Evolutionary conservation across 2,888 invertebrate species (phyloP).

Genomic region (Biston stratarius): DNA sequence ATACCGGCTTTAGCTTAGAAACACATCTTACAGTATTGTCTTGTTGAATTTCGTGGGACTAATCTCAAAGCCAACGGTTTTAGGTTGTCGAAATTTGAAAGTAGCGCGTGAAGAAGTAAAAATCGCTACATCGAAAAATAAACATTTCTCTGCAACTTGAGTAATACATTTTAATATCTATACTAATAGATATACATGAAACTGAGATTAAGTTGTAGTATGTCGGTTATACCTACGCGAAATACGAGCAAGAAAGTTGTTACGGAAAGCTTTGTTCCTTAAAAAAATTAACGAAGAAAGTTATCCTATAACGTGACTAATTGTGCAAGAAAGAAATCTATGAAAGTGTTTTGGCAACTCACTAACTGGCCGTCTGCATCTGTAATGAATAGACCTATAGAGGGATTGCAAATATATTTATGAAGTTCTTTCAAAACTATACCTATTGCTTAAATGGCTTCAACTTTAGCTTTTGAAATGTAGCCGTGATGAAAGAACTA

Average conservation of each 20-base stretch:
- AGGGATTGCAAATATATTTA: constrained; percentile 3
- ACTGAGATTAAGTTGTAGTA: no score
- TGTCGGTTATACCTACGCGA: no score
- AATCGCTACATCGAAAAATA: no score
- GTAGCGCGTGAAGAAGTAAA: neutral
- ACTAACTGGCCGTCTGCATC: no score
- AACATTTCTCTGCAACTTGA: neutral
- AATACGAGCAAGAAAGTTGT: no score
- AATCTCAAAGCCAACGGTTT: neutral
- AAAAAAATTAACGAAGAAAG: neutral
- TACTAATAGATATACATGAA: no score
- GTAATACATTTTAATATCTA: no score
- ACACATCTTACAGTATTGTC: constrained; percentile 5
- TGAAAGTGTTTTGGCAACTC: constrained; percentile 2
- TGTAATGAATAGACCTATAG: no score
- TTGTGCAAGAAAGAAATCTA: neutral
- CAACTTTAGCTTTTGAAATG: neutral
- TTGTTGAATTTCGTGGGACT: constrained; percentile 5
- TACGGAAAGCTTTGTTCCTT: neutral
- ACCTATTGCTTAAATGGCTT: neutral
- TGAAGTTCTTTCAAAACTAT: constrained; percentile 1
- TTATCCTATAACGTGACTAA: neutral
- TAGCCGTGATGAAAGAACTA: neutral
- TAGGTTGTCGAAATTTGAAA: neutral
- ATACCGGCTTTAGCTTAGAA: constrained; percentile 14